Conservation (phyloP, 2,888 invertebrate genomes). For the Caenorhabditis panamensis region DNA sequence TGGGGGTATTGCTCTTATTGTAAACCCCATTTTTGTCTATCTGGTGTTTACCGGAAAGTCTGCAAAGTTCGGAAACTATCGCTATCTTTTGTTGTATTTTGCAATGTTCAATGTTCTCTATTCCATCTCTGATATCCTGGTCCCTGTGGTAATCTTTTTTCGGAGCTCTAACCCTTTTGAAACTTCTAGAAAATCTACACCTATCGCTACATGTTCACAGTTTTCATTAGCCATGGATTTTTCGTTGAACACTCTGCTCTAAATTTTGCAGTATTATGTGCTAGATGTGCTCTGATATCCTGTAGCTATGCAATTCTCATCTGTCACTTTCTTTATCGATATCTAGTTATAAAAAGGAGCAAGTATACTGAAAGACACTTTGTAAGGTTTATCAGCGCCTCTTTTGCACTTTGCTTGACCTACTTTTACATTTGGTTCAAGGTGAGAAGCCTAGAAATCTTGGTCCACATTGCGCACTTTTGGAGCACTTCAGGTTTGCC, state of each 20-base stretch:
- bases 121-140: background rate
- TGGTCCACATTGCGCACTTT: background rate
- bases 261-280: background rate
- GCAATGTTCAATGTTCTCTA: constrained; percentile 9
- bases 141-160: background rate
- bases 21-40: constrained; percentile 11
- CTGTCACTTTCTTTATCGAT: constrained; percentile 1
- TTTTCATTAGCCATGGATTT: constrained; percentile 16
- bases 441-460: no score
- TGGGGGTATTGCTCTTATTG: background rate
- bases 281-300: constrained; percentile 12
- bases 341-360: background rate
- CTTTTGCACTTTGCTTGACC: background rate
- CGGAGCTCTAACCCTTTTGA: no score
- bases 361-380: background rate
- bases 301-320: constrained; percentile 19
- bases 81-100: constrained; percentile 10
- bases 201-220: constrained; percentile 20
- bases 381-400: background rate
- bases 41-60: background rate
- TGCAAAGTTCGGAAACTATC: background rate
- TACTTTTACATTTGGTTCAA: background rate
- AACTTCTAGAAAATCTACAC: constrained; percentile 4
- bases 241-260: constrained; percentile 10
- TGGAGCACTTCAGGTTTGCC: background rate